Conservation (phyloP, 2,797 vertebrate species). For the Chelidonichthys spinosus region DNA sequence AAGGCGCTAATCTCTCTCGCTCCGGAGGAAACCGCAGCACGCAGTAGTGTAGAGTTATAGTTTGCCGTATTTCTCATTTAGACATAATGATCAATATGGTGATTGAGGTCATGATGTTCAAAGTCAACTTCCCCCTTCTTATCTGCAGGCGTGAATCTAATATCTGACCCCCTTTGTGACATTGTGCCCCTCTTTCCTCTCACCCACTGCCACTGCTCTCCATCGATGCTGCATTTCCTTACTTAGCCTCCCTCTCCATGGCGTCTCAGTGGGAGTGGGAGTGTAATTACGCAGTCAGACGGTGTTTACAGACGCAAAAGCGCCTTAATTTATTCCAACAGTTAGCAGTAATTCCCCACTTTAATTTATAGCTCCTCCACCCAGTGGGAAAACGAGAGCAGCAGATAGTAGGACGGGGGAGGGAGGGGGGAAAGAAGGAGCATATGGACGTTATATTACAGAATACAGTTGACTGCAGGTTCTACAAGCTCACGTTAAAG, state of each 20-base stretch:
- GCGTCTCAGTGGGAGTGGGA: slow-evolving; percentile 82
- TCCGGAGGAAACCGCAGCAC: slow-evolving; percentile 2
- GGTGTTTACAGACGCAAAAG: slow-evolving; percentile 89
- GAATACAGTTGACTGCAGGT: slow-evolving; percentile 46
- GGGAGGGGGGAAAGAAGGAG: slow-evolving; percentile 52
- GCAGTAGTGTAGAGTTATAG: not conserved
- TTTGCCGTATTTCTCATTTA: slow-evolving; percentile 35
- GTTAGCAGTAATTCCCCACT: slow-evolving; percentile 89
- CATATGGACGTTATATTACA: slow-evolving; percentile 67
- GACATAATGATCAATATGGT: slow-evolving; percentile 37
- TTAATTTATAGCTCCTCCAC: slow-evolving; percentile 88
- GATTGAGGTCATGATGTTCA: slow-evolving; percentile 52
- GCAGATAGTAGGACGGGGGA: slow-evolving; percentile 63
- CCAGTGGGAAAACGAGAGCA: slow-evolving; percentile 75
- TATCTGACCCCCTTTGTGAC: slow-evolving; percentile 60
- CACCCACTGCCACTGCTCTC: slow-evolving; percentile 46
- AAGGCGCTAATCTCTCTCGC: not conserved
- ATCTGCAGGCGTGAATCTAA: slow-evolving; percentile 52
- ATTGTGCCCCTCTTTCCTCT: slow-evolving; percentile 49
- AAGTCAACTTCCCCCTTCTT: slow-evolving; percentile 58
- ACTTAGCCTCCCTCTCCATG: slow-evolving; percentile 72
- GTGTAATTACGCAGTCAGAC: slow-evolving; percentile 88
- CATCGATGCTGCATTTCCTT: slow-evolving; percentile 50
- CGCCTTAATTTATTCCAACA: slow-evolving; percentile 88
- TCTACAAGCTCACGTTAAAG: slow-evolving; percentile 43